Percentiles rank a stretch among this genome's conserved stretches.
These are phyloP conservation scores for Cyclophora punctaria DNA, from an alignment of 2,888 invertebrate genomes.

Conservation along the genomic window DNA sequence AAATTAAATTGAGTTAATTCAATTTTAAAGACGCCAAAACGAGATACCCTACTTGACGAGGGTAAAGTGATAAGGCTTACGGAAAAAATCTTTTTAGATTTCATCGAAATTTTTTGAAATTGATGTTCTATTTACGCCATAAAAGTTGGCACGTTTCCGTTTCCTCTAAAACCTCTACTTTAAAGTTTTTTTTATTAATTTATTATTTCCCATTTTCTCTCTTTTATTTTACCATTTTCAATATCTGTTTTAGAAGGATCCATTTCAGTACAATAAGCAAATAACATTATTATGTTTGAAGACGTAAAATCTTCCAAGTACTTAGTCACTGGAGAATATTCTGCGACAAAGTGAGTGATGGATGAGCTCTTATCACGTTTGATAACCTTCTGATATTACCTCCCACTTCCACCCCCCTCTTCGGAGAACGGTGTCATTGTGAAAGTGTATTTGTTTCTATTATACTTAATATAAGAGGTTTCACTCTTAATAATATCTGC, in stretches of 20 bases:
- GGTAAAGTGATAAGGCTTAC: conserved; percentile 4
- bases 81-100: no score
- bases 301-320: conserved; percentile 51
- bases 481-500: no score
- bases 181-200: no score
- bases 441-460: conserved; percentile 25
- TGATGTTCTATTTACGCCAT: no score
- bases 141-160: no score
- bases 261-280: no score
- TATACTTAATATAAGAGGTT: no score
- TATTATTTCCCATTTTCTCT: no score
- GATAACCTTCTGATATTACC: conserved; percentile 59
- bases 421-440: conserved; percentile 30
- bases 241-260: no score
- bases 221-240: no score
- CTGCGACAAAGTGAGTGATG: conserved; percentile 50
- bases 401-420: conserved; percentile 31
- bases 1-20: conserved; percentile 14
- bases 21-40: conserved; percentile 11
- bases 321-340: conserved; percentile 30
- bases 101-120: no score
- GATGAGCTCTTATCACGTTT: conserved; percentile 64
- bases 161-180: no score
- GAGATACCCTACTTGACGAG: conserved; percentile 15
- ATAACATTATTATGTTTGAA: not conserved